A percentile compares a stretch with the other conserved stretches of the same genome.
These are phyloP conservation scores for Panthera tigris DNA, from an alignment of 2,113 vertebrate genomes.

Conservation along the genomic window DNA sequence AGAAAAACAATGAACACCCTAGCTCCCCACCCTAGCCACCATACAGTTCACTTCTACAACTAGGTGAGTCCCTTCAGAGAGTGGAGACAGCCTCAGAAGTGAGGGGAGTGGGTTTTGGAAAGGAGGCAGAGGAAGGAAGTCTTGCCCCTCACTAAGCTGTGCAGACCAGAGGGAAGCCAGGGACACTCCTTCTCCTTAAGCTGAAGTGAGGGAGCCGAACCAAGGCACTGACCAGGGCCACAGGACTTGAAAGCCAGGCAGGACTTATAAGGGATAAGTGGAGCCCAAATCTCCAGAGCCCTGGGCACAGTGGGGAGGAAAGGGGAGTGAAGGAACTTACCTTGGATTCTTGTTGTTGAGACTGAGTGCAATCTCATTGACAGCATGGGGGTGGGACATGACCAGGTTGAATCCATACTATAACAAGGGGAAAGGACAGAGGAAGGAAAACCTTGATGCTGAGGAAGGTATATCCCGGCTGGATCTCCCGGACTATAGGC, in stretches of 20 bases:
- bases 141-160: not conserved
- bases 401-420: constrained; percentile 99
- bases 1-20: not conserved
- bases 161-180: not conserved
- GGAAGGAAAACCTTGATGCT: not conserved
- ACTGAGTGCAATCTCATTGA: constrained; percentile 98
- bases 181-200: not conserved
- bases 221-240: not conserved
- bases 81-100: not conserved
- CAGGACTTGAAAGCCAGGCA: not conserved
- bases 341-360: constrained; percentile 98
- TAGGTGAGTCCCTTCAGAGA: not conserved
- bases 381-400: constrained; percentile 97
- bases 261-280: not conserved
- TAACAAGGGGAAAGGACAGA: constrained; percentile 45
- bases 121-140: not conserved
- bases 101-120: not conserved
- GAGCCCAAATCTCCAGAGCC: not conserved
- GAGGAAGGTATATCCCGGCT: not conserved
- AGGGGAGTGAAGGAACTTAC: constrained; percentile 79
- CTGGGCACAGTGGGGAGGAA: not conserved
- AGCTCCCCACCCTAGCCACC: not conserved
- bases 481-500: not conserved
- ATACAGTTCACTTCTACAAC: not conserved
- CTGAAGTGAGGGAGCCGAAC: not conserved